These are phyloP conservation scores for Rhagonycha lutea DNA, from an alignment of 2,888 invertebrate species.

Conservation along the genomic window DNA sequence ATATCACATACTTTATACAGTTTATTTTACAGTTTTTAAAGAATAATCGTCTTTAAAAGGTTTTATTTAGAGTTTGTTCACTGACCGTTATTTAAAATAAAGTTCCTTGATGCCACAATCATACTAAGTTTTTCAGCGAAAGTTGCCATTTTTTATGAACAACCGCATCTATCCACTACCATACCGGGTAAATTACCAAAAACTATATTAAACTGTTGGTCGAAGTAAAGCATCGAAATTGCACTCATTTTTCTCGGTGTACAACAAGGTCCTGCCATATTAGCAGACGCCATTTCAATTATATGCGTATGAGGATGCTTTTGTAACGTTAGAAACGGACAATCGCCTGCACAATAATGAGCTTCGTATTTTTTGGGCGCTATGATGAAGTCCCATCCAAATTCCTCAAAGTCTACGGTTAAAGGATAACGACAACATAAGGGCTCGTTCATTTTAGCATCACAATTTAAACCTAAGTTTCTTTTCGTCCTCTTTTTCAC, in stretches of 20 bases:
- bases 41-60: neutral
- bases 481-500: conserved; percentile 73
- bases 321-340: conserved; percentile 85
- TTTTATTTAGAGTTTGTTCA: neutral
- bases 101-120: neutral
- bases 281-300: conserved; percentile 76
- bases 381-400: conserved; percentile 98
- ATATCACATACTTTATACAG: conserved; percentile 33
- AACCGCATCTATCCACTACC: conserved; percentile 93
- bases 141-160: conserved; percentile 66
- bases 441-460: conserved; percentile 73
- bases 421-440: conserved; percentile 94
- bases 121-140: neutral
- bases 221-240: conserved; percentile 91
- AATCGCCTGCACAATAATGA: conserved; percentile 95
- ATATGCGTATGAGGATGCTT: conserved; percentile 88
- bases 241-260: conserved; percentile 86
- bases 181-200: conserved; percentile 88
- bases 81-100: neutral
- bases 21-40: conserved; percentile 21
- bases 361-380: conserved; percentile 94
- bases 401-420: conserved; percentile 90
- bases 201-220: conserved; percentile 84
- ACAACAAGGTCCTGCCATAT: conserved; percentile 88
- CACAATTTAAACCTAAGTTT: conserved; percentile 81